phyloP scores from a whole-genome alignment of 1,140 invertebrate species.

The Caenorhabditis remanei region DNA sequence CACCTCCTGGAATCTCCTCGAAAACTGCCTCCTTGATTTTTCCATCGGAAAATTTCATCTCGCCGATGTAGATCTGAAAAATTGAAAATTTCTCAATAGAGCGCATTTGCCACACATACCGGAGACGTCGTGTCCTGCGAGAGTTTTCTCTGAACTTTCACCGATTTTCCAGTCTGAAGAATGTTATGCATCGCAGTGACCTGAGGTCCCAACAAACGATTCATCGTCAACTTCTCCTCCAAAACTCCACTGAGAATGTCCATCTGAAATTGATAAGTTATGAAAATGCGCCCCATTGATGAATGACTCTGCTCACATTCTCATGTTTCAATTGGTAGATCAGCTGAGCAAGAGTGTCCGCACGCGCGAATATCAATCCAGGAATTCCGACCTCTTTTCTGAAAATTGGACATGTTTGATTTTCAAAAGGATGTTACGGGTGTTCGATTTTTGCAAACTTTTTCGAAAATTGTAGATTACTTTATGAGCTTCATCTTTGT shows the following conservation, averaged over 20 bases:
- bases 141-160: neutral
- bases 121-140: too few species aligned
- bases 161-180: neutral
- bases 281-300: too few species aligned
- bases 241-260: conserved; percentile 32
- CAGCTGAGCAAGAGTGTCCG: neutral
- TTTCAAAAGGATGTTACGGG: neutral
- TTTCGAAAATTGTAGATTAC: too few species aligned
- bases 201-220: neutral
- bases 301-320: neutral
- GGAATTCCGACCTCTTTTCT: neutral
- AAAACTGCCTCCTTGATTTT: conserved; percentile 26
- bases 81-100: neutral
- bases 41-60: conserved; percentile 25
- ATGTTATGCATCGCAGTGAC: neutral
- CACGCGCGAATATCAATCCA: conserved; percentile 5
- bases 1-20: neutral
- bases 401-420: neutral
- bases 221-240: conserved; percentile 2
- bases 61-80: conserved; percentile 3
- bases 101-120: too few species aligned
- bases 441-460: too few species aligned
- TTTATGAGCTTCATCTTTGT: too few species aligned
- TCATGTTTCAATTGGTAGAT: conserved; percentile 27
- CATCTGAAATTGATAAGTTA: neutral